Evolutionary conservation across 2,797 vertebrate species (phyloP).

Genomic region (Aeoliscus strigatus): DNA sequence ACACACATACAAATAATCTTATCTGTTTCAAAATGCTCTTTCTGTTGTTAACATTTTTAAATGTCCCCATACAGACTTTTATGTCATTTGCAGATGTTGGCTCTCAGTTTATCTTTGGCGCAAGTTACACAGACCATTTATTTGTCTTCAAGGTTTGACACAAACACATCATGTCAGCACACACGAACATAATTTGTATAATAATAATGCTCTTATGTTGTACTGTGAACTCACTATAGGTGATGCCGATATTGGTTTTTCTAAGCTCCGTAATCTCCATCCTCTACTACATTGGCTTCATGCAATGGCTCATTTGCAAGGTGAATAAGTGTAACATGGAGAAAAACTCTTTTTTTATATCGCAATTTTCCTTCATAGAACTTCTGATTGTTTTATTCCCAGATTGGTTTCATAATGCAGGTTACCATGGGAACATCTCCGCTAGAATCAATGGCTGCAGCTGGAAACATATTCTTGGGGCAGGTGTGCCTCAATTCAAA

Average conservation of each 20-base stretch:
- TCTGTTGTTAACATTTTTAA: constrained; percentile 14
- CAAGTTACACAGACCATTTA: constrained; percentile 78
- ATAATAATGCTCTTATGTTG: constrained; percentile 9
- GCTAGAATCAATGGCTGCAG: constrained; percentile 81
- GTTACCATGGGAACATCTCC: constrained; percentile 83
- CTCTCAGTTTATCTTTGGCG: constrained; percentile 82
- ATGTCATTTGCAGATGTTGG: constrained; percentile 76
- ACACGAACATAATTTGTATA: too few species aligned
- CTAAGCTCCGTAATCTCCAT: constrained; percentile 82
- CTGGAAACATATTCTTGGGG: constrained; percentile 86
- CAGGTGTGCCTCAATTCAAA: constrained; percentile 59
- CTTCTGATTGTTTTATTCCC: constrained; percentile 14
- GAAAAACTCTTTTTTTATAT: neutral
- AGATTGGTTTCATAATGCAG: constrained; percentile 86
- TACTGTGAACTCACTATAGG: constrained; percentile 60
- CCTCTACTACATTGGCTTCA: constrained; percentile 80
- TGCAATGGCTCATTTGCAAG: constrained; percentile 86
- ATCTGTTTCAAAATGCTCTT: too few species aligned
- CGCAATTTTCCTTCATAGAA: neutral
- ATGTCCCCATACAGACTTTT: constrained; percentile 69
- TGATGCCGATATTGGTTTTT: constrained; percentile 83
- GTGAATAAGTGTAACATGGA: constrained; percentile 49
- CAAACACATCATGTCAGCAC: neutral
- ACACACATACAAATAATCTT: neutral
- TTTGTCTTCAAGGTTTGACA: constrained; percentile 82